Evolutionary conservation across 2,113 vertebrate species (phyloP), one percentile per base, ranked within the genome.

Genomic region (Thamnaconus septentrionalis): DNA sequence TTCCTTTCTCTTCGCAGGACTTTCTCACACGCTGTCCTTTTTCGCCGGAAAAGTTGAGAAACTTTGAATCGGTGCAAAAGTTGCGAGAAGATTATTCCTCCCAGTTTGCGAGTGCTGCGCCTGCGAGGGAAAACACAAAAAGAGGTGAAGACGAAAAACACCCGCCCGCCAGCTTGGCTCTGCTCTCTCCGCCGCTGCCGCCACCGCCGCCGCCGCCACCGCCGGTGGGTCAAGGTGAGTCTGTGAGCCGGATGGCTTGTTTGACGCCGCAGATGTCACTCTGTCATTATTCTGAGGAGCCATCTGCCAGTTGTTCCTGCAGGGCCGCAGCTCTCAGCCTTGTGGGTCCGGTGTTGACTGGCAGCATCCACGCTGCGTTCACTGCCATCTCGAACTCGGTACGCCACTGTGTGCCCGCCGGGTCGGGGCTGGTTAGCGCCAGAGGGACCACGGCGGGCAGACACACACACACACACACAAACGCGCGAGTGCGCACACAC

Each of bases 231-330:
- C 72, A 70, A 78, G 79, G 83, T 84, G 87, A 82, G 76, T 76
- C 76, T 81, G 81, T 87, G 65, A 77, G 77, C 81, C 64, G 86
- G 89, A 81, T n/a, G 50, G 65, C 66, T 85, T 78, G 83, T 90
- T 87, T 31, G 75, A 87, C 77, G 81, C 64, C 77, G 82, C 87
- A 91, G 88, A 89, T 89, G 87, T 84, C 89, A 53, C 85, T 78
- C 85, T 87, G 86, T 87, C 82, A 89, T 76, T 65, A 81, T 82
- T 66, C 78, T 63, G 83, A 53, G 72, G 56, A 71, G 71, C 88
- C 89, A 90, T 85, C 88, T 94, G 82, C 82, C 88, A 71, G 49
- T 59, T 73, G 68, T 79, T 50, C 84, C 87, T 60, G 53, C 81
- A 71, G 85, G 86, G 75, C 88, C 71, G n/a, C 75, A 68, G 69